Evolutionary conservation across 2,888 invertebrate species (phyloP), one percentile per base, ranked within the genome.

Genomic region (Chironomus tentans): DNA sequence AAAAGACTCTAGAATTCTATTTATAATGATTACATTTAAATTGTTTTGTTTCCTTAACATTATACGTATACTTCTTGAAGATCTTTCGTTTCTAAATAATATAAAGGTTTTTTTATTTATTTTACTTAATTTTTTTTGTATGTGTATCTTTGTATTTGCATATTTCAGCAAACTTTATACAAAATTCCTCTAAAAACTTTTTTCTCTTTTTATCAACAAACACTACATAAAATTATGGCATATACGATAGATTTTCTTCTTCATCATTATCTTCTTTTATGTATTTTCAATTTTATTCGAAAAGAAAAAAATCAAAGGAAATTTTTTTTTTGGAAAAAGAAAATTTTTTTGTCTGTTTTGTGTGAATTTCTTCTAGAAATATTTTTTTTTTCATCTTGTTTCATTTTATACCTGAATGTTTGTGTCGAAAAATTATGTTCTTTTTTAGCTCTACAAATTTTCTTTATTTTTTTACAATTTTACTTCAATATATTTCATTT

Each of bases 201-300:
- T 69, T 69, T 69, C 21, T 70, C 6, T 48, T 70, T 48, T 28
- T 47, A n/a, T 70, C 70, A 70, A 70, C 56, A 71, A 47, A 71
- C 71, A 71, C 71, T 71, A 71, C 71, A 71, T 47, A 56, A 56
- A 68, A 68, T 71, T 71, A 71, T 71, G 71, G 71, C 71, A 71
- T 24, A 18, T 65, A 65, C 22, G 65, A 65, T 65, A 65, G 21
- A 24, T 18, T 65, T 65, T 65, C 4, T 65, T 65, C 12, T 24
- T 65, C 38, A 38, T 38, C 38, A 38, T 38, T 38, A 38, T 38
- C 38, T 38, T 38, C 38, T 38, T 38, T 62, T 62, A 12, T 21
- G 18, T 62, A 18, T 21, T 62, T 18, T 62, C 12, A 21, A 18
- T 62, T 62, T 10, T 24, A 22, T 65, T 65, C 24, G 21, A 65